Percentiles rank a stretch among this genome's conserved stretches.
Conservation (phyloP, 1,140 invertebrate species). For the Drosophila sturtevanti region DNA sequence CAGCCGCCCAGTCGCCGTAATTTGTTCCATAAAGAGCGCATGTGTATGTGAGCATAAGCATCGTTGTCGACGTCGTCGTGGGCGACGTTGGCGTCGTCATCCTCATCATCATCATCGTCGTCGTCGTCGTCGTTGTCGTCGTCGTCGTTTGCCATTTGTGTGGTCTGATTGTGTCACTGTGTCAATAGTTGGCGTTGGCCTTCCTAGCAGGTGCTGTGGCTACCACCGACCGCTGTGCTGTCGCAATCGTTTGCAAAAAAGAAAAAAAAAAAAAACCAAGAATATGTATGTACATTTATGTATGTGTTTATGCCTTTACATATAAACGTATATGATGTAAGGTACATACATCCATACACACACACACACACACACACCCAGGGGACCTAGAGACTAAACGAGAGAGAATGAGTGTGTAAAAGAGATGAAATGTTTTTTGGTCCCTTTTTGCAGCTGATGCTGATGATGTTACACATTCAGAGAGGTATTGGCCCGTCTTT, state of each 20-base stretch:
- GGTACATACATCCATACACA: background rate
- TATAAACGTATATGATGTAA: background rate
- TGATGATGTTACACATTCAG: conserved; percentile 8
- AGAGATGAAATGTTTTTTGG: background rate
- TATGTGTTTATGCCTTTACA: no score
- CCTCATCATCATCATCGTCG: background rate
- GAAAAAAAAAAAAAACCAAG: background rate
- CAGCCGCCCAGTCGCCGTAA: conserved; percentile 30
- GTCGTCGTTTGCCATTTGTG: conserved; percentile 38
- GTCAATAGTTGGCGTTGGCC: conserved; percentile 62
- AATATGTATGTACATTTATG: background rate
- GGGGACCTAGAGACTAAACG: background rate
- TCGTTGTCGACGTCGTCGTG: conserved; percentile 6
- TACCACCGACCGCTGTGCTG: conserved; percentile 10
- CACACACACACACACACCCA: background rate
- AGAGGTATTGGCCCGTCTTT: background rate
- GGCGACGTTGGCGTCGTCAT: background rate
- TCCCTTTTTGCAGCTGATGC: conserved; percentile 13
- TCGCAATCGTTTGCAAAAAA: conserved; percentile 20
- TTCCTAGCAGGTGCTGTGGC: conserved; percentile 50
- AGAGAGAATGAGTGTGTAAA: background rate
- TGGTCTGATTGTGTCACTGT: conserved; percentile 63
- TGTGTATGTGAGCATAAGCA: conserved; percentile 8
- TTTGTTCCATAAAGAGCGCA: background rate
- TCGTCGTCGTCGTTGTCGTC: background rate